Evolutionary conservation across 2,888 invertebrate species (phyloP), one percentile per base, ranked within the genome.

Genomic region (Andrena praecox): DNA sequence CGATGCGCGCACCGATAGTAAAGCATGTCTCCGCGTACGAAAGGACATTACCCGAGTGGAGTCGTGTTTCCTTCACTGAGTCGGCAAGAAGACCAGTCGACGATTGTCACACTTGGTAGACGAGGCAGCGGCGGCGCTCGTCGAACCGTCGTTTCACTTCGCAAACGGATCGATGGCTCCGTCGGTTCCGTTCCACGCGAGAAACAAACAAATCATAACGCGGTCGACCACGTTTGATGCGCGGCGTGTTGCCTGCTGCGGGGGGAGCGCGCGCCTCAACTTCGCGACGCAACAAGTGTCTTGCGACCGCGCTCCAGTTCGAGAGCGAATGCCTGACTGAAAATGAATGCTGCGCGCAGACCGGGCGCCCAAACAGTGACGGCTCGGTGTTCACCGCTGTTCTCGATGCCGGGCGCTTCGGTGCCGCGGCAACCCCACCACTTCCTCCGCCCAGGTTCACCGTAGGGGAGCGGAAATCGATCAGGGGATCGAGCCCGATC

Each of bases 251-350:
- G 33, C 52, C 33, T 80, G 66, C 29, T 66, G 1, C 42, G 42
- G 5, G 12, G 33, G 1, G 33, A 16, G 42, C 42, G 0, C 42
- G 16, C 42, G 12, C 42, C 42, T 16, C 42, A 42, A 42, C 31
- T 77, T 56, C 35, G 27, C 64, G 64, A 33, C 20, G 82, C 82
- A 82, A 82, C 82, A 83, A 82, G 83, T 82, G 77, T 67, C 77
- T 56, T 20, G 50, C 59, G 62, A 59, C 56, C 73, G 77, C 68
- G 72, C 71, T 82, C 77, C 60, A 72, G 33, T 67, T 67, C 82
- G 31, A 66, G 50, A 73, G 27, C 35, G 69, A 62, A 69, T 77
- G 54, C 31, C 27, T 33, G 35, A 74, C 78, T 82, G 71, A 83
- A 84, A 79, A 71, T 64, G 84, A 68, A 68, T 72, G 73, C 63